These are phyloP conservation scores for Salmo trutta DNA, from an alignment of 2,797 vertebrate genomes.

Conservation along the genomic window DNA sequence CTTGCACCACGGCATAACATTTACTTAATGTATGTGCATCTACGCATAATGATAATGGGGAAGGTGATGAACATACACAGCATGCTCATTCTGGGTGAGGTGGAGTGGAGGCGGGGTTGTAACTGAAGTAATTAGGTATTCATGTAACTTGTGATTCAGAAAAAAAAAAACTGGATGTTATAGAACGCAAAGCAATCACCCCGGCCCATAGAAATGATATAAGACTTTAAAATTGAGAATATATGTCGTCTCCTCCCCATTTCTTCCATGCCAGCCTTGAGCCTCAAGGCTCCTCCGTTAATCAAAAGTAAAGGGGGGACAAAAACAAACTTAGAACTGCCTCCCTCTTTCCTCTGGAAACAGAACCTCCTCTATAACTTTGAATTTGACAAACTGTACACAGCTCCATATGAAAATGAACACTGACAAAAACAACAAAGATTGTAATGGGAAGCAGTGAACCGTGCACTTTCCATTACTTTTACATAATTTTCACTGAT, in stretches of 20 bases:
- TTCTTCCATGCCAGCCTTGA: background rate
- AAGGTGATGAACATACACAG: conserved; percentile 7
- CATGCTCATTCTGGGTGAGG: conserved; percentile 10
- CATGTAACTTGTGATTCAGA: background rate
- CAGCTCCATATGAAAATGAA: background rate
- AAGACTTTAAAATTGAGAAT: conserved; percentile 5
- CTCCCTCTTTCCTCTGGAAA: background rate
- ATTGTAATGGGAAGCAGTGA: no score
- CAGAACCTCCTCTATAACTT: background rate
- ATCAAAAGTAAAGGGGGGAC: conserved; percentile 3
- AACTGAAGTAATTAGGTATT: background rate
- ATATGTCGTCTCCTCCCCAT: background rate
- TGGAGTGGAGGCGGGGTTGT: background rate
- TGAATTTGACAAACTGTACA: conserved; percentile 19
- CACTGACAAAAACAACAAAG: background rate
- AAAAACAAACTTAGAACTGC: background rate
- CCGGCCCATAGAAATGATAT: background rate
- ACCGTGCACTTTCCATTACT: background rate
- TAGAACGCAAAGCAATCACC: background rate
- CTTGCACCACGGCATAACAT: conserved; percentile 11
- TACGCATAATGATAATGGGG: conserved; percentile 4
- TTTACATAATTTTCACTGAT: background rate
- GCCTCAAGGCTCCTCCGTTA: conserved; percentile 29
- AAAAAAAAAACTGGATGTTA: background rate
- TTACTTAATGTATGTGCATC: background rate